Percentiles rank a stretch among this genome's conserved stretches.
Conservation (phyloP, 1,140 invertebrate species). For the Drosophila lini region DNA sequence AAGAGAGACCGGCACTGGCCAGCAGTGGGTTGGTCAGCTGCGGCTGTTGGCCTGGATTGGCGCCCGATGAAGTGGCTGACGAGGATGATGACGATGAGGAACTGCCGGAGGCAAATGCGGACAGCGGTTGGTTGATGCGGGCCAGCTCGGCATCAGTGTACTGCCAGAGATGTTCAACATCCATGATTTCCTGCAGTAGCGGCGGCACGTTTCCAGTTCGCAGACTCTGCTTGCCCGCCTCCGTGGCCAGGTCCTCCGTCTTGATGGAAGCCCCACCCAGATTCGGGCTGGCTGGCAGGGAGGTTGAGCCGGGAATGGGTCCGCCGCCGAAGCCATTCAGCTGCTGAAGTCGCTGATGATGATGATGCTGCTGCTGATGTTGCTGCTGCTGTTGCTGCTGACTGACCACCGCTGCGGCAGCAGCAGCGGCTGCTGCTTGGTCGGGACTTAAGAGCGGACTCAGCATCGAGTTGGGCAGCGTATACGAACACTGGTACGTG, state of each 20-base stretch:
- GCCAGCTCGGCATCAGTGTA: constrained; percentile 91
- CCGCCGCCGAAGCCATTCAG: constrained; percentile 58
- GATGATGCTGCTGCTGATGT: constrained; percentile 57
- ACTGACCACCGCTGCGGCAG: constrained; percentile 44
- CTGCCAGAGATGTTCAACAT: constrained; percentile 97
- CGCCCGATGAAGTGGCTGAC: constrained; percentile 49
- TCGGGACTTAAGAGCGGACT: constrained; percentile 77
- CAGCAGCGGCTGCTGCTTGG: constrained; percentile 62
- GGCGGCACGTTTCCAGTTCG: constrained; percentile 66
- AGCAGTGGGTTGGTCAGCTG: constrained; percentile 87
- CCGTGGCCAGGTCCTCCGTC: constrained; percentile 53
- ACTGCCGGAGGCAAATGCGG: constrained; percentile 76
- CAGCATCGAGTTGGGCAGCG: constrained; percentile 89
- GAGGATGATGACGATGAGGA: constrained; percentile 52
- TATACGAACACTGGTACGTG: constrained; percentile 97
- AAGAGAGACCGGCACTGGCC: constrained; percentile 87
- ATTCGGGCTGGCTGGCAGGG: constrained; percentile 64
- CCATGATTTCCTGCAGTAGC: constrained; percentile 92
- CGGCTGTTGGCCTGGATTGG: constrained; percentile 60
- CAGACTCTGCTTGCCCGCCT: constrained; percentile 35
- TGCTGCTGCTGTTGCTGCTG: constrained; percentile 48
- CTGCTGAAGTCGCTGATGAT: constrained; percentile 60
- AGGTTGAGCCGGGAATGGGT: constrained; percentile 40
- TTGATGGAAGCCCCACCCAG: constrained; percentile 65
- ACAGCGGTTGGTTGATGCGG: constrained; percentile 85